Evolutionary conservation across 2,888 invertebrate species (phyloP).

Genomic region (Pocota personata): DNA sequence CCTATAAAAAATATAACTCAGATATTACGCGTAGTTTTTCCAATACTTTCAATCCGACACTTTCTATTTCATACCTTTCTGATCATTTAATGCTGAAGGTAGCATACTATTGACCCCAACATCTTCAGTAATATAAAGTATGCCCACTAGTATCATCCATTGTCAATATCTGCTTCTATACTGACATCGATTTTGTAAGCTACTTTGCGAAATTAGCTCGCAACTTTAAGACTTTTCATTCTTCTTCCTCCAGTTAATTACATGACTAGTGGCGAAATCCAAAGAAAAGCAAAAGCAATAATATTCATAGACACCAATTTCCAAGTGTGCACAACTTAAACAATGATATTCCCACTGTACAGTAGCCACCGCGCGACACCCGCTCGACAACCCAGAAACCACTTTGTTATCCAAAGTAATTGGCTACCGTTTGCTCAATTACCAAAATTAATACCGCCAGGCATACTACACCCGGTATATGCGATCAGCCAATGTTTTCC

Average conservation of each 20-base stretch:
- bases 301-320: conserved; percentile 2
- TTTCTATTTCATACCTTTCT: not conserved
- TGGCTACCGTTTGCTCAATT: conserved; percentile 57
- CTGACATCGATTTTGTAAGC: not conserved
- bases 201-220: conserved; percentile 4
- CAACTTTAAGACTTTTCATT: not conserved
- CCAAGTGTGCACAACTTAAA: conserved; percentile 3
- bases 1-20: no score
- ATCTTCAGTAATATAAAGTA: not conserved
- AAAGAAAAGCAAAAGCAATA: not conserved
- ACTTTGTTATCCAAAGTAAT: conserved; percentile 56
- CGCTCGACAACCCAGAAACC: conserved; percentile 28
- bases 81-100: not conserved
- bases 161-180: not conserved
- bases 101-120: not conserved
- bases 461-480: conserved; percentile 35
- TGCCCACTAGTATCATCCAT: not conserved
- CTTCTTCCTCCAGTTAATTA: not conserved
- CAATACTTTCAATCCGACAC: not conserved
- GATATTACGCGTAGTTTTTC: no score
- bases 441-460: conserved; percentile 52
- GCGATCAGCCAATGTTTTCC: conserved; percentile 36
- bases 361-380: conserved; percentile 32
- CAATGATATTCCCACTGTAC: conserved; percentile 33
- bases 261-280: conserved; percentile 9